Percentiles rank a stretch among this genome's conserved stretches.
Conservation (phyloP, 1,140 invertebrate species). For the Agrypnia vestita region DNA sequence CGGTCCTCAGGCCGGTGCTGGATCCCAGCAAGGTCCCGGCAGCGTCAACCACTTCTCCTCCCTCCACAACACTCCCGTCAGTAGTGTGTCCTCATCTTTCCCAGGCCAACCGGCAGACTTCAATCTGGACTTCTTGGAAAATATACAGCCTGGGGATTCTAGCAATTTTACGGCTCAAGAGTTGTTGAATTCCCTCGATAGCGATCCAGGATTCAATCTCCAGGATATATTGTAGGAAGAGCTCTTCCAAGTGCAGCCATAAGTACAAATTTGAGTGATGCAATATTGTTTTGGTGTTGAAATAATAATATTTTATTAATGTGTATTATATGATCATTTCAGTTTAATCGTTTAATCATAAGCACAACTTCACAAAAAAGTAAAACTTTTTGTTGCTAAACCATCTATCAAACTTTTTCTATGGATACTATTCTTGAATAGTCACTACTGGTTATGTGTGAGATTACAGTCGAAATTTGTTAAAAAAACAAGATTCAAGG, state of each 20-base stretch:
- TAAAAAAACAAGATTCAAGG: no score
- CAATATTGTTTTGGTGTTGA: no score
- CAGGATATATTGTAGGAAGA: conserved; percentile 67
- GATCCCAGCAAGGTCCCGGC: conserved; percentile 58
- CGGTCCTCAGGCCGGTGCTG: conserved; percentile 35
- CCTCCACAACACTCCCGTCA: conserved; percentile 68
- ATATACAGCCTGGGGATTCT: conserved; percentile 80
- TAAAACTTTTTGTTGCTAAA: no score
- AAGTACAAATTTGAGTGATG: conserved; percentile 17
- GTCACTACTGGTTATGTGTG: no score
- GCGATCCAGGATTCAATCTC: conserved; percentile 65
- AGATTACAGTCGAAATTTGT: no score
- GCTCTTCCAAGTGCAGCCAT: conserved; percentile 19
- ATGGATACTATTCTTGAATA: no score
- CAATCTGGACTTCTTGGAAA: conserved; percentile 86
- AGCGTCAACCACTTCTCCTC: conserved; percentile 65
- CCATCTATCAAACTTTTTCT: no score
- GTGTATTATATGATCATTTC: no score
- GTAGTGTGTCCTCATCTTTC: conserved; percentile 72
- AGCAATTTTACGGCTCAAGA: conserved; percentile 84
- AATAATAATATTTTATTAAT: no score
- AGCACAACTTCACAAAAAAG: no score
- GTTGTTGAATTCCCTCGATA: conserved; percentile 79
- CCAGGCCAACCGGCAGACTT: conserved; percentile 79
- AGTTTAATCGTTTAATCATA: no score